Percentiles rank a stretch among this genome's conserved stretches.
These are phyloP conservation scores for Xanthia togata DNA, from an alignment of 2,888 invertebrate species.

Conservation along the genomic window DNA sequence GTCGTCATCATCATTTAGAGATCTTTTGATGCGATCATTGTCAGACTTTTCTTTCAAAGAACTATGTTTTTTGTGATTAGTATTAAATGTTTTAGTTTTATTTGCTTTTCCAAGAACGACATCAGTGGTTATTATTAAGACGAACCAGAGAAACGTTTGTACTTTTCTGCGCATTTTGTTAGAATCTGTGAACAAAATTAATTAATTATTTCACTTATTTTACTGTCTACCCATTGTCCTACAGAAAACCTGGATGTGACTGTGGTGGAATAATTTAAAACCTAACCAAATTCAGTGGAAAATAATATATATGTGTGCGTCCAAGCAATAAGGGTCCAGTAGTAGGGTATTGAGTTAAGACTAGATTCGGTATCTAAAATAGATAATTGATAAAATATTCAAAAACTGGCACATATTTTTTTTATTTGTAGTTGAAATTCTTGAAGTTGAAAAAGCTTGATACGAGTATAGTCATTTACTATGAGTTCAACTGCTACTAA, in stretches of 20 bases:
- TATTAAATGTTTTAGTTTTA: conserved; percentile 73
- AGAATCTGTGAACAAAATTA: conserved; percentile 74
- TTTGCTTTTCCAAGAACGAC: conserved; percentile 76
- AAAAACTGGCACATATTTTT: too few species aligned
- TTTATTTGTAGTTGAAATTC: too few species aligned
- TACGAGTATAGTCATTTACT: too few species aligned
- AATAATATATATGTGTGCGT: too few species aligned
- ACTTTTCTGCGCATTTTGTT: conserved; percentile 79
- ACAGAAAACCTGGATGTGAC: neutral
- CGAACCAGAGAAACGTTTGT: conserved; percentile 71
- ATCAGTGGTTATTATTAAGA: conserved; percentile 77
- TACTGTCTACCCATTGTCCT: too few species aligned
- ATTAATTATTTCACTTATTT: neutral
- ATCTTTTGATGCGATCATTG: conserved; percentile 78
- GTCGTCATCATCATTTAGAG: conserved; percentile 74
- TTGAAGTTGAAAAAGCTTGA: too few species aligned
- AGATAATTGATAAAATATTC: too few species aligned
- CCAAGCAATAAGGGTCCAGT: too few species aligned
- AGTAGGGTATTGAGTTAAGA: too few species aligned
- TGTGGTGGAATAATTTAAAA: neutral
- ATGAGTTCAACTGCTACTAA: too few species aligned
- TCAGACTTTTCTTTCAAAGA: conserved; percentile 70
- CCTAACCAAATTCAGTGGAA: neutral
- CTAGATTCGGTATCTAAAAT: too few species aligned
- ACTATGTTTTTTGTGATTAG: conserved; percentile 68